phyloP scores from a whole-genome alignment of 64 coral and sea anemone species.

The Pocillopora verrucosa region DNA sequence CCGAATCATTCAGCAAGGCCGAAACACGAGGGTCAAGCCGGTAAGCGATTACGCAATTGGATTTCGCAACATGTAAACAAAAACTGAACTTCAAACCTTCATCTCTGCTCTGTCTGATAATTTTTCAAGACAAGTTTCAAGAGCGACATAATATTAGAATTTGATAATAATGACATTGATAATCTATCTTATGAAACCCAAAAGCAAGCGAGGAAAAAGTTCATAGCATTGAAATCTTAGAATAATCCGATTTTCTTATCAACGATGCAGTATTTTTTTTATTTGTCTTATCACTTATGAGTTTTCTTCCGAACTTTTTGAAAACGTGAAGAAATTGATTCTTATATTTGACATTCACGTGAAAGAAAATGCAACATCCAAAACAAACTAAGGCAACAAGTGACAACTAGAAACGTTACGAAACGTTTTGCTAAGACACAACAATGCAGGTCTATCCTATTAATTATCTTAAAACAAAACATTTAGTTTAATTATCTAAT shows the following conservation, averaged over 20 bases:
- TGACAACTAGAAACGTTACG: neutral
- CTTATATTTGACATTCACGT: neutral
- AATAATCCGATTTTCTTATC: slow-evolving; percentile 19
- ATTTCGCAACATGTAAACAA: too few relatives aligned
- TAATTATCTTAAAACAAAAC: neutral
- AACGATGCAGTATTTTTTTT: neutral
- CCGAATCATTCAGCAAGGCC: too few relatives aligned
- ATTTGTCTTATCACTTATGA: neutral
- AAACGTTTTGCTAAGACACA: neutral
- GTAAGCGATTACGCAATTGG: too few relatives aligned
- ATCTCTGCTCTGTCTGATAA: too few relatives aligned
- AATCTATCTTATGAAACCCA: neutral
- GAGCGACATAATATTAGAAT: too few relatives aligned
- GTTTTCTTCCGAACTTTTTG: neutral
- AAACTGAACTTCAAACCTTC: too few relatives aligned
- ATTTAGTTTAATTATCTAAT: neutral
- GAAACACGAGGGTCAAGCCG: too few relatives aligned
- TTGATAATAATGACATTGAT: too few relatives aligned
- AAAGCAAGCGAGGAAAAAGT: neutral
- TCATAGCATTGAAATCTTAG: neutral
- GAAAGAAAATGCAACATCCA: neutral
- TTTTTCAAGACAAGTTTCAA: too few relatives aligned
- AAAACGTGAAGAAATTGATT: neutral
- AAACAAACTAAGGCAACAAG: neutral
- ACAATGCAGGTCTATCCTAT: neutral